Percentiles rank a stretch among this genome's conserved stretches.
These are phyloP conservation scores for Pseudococcus longispinus DNA, from an alignment of 2,888 invertebrate species.

Conservation along the genomic window DNA sequence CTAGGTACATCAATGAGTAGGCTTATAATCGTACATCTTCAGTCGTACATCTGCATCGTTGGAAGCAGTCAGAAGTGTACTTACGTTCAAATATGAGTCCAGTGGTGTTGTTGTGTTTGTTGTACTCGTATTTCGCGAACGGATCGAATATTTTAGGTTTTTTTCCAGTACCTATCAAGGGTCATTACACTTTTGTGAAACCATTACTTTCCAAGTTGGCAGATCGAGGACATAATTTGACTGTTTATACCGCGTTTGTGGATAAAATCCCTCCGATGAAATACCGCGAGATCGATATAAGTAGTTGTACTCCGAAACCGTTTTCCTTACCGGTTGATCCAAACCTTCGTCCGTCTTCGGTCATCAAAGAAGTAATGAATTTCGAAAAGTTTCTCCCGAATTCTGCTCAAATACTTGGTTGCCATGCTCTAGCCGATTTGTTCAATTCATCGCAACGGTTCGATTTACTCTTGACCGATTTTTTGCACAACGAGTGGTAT, in stretches of 20 bases:
- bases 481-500: not conserved
- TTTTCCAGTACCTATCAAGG: not conserved
- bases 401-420: not conserved
- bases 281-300: not conserved
- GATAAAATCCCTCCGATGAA: not conserved
- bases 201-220: not conserved
- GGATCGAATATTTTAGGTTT: slow-evolving; percentile 27
- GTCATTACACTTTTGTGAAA: not conserved
- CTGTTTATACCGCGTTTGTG: not conserved
- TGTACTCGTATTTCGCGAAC: not conserved
- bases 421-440: not conserved
- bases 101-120: not conserved
- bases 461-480: slow-evolving; percentile 55
- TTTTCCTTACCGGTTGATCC: not conserved
- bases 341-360: not conserved
- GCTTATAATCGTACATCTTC: no score
- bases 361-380: not conserved
- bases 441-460: slow-evolving; percentile 43
- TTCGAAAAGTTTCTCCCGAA: not conserved
- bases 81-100: not conserved
- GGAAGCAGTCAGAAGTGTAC: no score
- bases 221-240: slow-evolving; percentile 19
- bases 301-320: not conserved
- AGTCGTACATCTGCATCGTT: no score
- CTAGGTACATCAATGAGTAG: no score